Evolutionary conservation across 2,888 invertebrate species (phyloP).

Genomic region (Piscicola geometra): DNA sequence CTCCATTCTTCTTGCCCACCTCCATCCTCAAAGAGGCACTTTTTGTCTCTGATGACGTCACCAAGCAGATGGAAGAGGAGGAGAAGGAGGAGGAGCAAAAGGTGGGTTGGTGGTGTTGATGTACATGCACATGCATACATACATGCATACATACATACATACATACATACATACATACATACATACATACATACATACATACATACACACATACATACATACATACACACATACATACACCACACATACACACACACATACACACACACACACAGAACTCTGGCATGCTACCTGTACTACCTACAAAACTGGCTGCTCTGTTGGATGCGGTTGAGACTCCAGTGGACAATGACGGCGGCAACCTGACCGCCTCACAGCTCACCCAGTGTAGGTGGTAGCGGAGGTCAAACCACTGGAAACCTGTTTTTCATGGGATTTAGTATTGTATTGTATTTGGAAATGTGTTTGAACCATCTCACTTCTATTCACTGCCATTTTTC

Average conservation of each 20-base stretch:
- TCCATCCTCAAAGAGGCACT: slow-evolving; percentile 59
- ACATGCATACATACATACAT: not conserved
- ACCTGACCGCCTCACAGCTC: too few relatives aligned
- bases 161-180: not conserved
- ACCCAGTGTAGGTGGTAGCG: too few relatives aligned
- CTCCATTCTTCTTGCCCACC: slow-evolving; percentile 93
- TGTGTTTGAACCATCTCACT: too few relatives aligned
- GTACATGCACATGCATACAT: not conserved
- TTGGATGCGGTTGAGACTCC: not conserved
- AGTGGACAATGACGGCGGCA: too few relatives aligned
- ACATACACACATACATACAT: not conserved
- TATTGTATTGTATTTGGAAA: too few relatives aligned
- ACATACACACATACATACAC: slow-evolving; percentile 16
- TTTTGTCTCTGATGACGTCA: slow-evolving; percentile 67
- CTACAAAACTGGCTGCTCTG: not conserved
- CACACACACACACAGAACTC: not conserved
- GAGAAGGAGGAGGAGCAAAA: slow-evolving; percentile 12
- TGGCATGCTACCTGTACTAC: not conserved
- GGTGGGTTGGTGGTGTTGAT: not conserved
- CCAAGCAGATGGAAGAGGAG: slow-evolving; percentile 62
- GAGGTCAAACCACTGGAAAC: too few relatives aligned
- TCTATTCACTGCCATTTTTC: too few relatives aligned
- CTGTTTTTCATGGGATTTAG: too few relatives aligned
- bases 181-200: not conserved
- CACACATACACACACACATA: slow-evolving; percentile 1